Percentiles rank a stretch among this genome's conserved stretches.
These are phyloP conservation scores for Solen grandis DNA, from an alignment of 1,140 invertebrate genomes.

Conservation along the genomic window DNA sequence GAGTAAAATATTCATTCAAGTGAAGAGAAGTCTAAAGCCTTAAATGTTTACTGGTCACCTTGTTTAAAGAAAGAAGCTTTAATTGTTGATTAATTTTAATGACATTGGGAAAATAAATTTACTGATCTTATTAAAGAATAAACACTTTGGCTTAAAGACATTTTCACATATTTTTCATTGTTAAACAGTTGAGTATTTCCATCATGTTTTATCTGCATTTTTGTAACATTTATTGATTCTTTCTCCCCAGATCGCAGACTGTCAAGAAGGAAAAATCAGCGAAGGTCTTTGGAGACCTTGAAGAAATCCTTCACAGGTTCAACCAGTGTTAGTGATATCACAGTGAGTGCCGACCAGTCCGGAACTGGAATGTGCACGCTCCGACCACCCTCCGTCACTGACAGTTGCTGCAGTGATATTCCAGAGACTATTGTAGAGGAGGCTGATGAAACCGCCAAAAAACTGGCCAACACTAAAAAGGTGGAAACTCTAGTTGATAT, in stretches of 20 bases:
- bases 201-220: not conserved
- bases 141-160: too few relatives aligned
- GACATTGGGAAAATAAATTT: too few relatives aligned
- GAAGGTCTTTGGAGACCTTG: slow-evolving; percentile 40
- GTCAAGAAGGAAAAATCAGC: slow-evolving; percentile 50
- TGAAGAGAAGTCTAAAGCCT: too few relatives aligned
- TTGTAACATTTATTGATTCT: too few relatives aligned
- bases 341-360: not conserved
- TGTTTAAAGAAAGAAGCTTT: too few relatives aligned
- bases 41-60: too few relatives aligned
- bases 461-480: slow-evolving; percentile 13
- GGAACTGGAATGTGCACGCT: not conserved
- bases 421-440: slow-evolving; percentile 53
- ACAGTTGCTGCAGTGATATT: slow-evolving; percentile 31
- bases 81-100: too few relatives aligned
- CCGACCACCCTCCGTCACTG: slow-evolving; percentile 16
- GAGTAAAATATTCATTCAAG: too few relatives aligned
- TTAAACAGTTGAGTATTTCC: not conserved
- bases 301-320: slow-evolving; percentile 50
- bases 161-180: too few relatives aligned
- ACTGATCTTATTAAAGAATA: too few relatives aligned
- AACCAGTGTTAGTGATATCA: not conserved
- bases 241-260: slow-evolving; percentile 43
- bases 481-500: slow-evolving; percentile 45
- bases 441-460: slow-evolving; percentile 9